These are phyloP conservation scores for Helicoverpa armigera DNA, from an alignment of 1,140 invertebrate species.

Conservation along the genomic window DNA sequence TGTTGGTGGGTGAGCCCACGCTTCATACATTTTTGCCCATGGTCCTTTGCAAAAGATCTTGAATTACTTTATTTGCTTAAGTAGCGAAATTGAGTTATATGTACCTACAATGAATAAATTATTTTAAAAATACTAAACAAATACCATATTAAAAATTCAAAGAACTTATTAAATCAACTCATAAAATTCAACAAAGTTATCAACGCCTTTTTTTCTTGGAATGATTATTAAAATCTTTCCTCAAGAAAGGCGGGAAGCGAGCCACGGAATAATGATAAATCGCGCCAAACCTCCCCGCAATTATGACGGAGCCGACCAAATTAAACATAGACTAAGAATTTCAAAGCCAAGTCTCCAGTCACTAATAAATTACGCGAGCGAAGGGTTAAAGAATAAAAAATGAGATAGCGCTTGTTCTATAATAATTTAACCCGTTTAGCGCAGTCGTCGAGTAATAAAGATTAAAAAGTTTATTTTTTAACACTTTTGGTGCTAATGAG, in stretches of 20 bases:
- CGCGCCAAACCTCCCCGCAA: slow-evolving; percentile 50
- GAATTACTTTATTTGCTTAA: not conserved
- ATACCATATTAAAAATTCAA: not conserved
- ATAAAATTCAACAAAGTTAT: slow-evolving; percentile 11
- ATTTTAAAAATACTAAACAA: too few relatives aligned
- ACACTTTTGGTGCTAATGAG: slow-evolving; percentile 86
- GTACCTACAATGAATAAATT: not conserved
- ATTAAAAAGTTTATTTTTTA: slow-evolving; percentile 87
- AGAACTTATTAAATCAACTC: not conserved
- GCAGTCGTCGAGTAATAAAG: slow-evolving; percentile 84
- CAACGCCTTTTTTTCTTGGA: slow-evolving; percentile 6
- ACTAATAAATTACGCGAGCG: slow-evolving; percentile 76
- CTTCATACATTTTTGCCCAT: too few relatives aligned
- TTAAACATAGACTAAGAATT: slow-evolving; percentile 69
- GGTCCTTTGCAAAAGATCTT: not conserved
- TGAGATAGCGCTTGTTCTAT: slow-evolving; percentile 78
- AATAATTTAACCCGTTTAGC: slow-evolving; percentile 86
- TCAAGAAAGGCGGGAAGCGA: slow-evolving; percentile 36
- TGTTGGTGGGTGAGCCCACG: too few relatives aligned
- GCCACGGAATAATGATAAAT: slow-evolving; percentile 49
- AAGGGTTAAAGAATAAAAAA: slow-evolving; percentile 83
- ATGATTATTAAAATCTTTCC: slow-evolving; percentile 45
- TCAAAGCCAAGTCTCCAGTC: slow-evolving; percentile 72
- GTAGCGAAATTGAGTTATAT: not conserved
- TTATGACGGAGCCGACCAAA: slow-evolving; percentile 61